Percentiles rank a stretch among this genome's conserved stretches.
These are phyloP conservation scores for Parauchenoglanis punctatus DNA, from an alignment of 2,797 vertebrate species.

Conservation along the genomic window DNA sequence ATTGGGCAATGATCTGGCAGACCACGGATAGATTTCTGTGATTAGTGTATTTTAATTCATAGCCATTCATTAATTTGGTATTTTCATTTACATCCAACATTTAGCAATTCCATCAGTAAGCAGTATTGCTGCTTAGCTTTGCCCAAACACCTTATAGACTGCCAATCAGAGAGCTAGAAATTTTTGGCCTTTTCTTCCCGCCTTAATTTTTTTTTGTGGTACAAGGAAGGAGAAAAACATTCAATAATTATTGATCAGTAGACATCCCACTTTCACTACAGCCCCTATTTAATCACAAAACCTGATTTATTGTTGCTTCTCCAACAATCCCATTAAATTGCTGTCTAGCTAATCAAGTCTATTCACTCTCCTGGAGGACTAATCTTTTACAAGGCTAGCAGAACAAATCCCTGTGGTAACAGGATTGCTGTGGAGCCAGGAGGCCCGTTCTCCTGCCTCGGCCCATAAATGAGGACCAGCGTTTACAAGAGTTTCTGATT, in stretches of 20 bases:
- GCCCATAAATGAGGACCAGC: slow-evolving; percentile 60
- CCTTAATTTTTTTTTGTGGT: slow-evolving; percentile 56
- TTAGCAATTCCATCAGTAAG: neutral
- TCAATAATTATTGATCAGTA: slow-evolving; percentile 83
- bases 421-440: slow-evolving; percentile 72
- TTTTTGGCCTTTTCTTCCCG: slow-evolving; percentile 65
- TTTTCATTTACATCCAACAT: neutral
- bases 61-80: neutral
- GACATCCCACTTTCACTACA: slow-evolving; percentile 81
- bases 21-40: neutral
- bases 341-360: slow-evolving; percentile 85
- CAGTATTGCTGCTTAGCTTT: neutral
- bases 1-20: neutral
- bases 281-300: slow-evolving; percentile 86
- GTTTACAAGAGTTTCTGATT: slow-evolving; percentile 55
- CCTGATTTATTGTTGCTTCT: slow-evolving; percentile 82
- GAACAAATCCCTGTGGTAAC: slow-evolving; percentile 78
- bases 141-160: neutral
- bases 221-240: slow-evolving; percentile 77
- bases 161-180: slow-evolving; percentile 67
- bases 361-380: slow-evolving; percentile 80
- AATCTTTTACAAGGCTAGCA: slow-evolving; percentile 80
- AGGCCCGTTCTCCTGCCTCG: slow-evolving; percentile 45
- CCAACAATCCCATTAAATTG: slow-evolving; percentile 87
- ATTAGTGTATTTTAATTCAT: neutral